Base-by-base conservation (phyloP, 2,888 invertebrate species). In the Microplitis deprimator region DNA sequence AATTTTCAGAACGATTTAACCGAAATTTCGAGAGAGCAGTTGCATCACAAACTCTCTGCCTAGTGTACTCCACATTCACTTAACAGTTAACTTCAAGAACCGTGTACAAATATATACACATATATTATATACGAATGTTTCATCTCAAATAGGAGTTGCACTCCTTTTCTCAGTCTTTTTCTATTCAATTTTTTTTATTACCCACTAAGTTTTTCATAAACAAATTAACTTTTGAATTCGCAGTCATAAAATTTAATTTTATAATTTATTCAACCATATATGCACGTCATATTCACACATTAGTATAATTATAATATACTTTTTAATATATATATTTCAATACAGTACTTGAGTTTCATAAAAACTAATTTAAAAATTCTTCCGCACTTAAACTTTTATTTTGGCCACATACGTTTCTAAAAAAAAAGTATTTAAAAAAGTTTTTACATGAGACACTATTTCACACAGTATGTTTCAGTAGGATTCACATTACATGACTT, bases 1-100 rank as follows among this genome's bases (percentile, higher is more conserved):
- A 82, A 83, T 82, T 83, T 84, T 84, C 80, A 68, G 68, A 76
- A 75, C 80, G 81, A 83, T 82, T 83, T 82, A 81, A 81, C 79
- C 72, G 73, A 80, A 80, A 82, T 83, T 80, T 82, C 80, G 29
- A 13, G 13, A 65, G 65, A 61, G 20, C 61, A 67, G 70, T 64
- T 64, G 40, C 67, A 59, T 16, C 60, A 60, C 29, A 41, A 29
- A 13, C 70, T 41, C 71, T 72, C 39, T 62, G 71, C 61, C 62
- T 62, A 39, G 40, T 38, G 17, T 16, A 10, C 5, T 70, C 10
- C 6, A 62, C 17, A 62, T 8, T 40, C 71, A 62, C 10, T 13
- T 50, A 50, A 40, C 8, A 38, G 59, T 16, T 62, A 5, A 39
- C n/a, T 29, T 62, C 40, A 13, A 61, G 16, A 62, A 13, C 17